Percentiles rank a stretch among this genome's conserved stretches.
Conservation (phyloP, 1,140 invertebrate species). For the Homarus americanus region DNA sequence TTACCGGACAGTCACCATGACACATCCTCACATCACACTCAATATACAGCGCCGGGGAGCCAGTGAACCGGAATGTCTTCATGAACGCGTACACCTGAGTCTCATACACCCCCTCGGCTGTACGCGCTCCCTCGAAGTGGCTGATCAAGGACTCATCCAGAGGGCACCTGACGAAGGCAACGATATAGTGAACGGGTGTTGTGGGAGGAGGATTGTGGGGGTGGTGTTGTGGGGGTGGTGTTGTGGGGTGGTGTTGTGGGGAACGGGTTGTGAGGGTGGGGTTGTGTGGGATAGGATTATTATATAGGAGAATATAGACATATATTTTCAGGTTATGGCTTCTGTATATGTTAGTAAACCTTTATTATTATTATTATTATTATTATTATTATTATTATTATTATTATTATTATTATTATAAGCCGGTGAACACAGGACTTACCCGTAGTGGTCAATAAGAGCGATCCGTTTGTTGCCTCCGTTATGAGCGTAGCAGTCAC, state of each 20-base stretch:
- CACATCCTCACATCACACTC: conserved; percentile 97
- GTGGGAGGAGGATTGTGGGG: too few relatives aligned
- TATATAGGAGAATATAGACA: too few relatives aligned
- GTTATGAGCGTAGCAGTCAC: conserved; percentile 96
- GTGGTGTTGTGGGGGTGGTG: too few relatives aligned
- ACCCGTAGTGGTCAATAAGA: conserved; percentile 95
- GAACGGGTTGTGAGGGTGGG: too few relatives aligned
- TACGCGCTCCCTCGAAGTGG: conserved; percentile 93
- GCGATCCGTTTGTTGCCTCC: conserved; percentile 94
- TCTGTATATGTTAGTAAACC: not conserved
- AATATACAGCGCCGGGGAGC: conserved; percentile 94
- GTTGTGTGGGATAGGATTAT: too few relatives aligned
- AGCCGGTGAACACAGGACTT: too few relatives aligned
- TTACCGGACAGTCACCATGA: conserved; percentile 94
- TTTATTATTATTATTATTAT: too few relatives aligned
- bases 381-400: too few relatives aligned
- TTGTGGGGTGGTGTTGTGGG: too few relatives aligned
- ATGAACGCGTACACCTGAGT: conserved; percentile 96
- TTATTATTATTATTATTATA: too few relatives aligned
- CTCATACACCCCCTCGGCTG: conserved; percentile 92
- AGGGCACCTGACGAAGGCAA: conserved; percentile 89
- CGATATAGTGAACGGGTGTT: too few relatives aligned
- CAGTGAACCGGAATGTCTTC: conserved; percentile 96
- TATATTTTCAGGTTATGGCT: not conserved
- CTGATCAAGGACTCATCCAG: conserved; percentile 95